Evolutionary conservation across 2,888 invertebrate genomes (phyloP).

Genomic region (Drosophila suboccidentalis): DNA sequence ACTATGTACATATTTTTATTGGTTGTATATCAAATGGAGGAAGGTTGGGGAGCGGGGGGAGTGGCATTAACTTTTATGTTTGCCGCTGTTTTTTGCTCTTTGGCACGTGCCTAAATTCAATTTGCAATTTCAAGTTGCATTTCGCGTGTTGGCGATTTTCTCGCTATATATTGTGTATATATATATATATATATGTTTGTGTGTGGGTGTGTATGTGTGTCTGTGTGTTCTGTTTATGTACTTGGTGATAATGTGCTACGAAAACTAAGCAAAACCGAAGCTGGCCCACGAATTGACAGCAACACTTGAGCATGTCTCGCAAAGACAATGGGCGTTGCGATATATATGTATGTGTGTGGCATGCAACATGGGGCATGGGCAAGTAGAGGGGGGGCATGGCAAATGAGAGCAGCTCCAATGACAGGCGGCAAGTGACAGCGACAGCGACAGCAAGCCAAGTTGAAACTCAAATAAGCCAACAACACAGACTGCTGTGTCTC

Average conservation of each 20-base stretch:
- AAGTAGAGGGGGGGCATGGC: neutral
- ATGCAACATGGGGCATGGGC: neutral
- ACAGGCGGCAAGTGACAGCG: conserved; percentile 32
- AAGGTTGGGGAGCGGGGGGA: neutral
- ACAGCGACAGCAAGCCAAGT: conserved; percentile 41
- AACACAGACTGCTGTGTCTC: conserved; percentile 34
- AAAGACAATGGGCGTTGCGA: conserved; percentile 38
- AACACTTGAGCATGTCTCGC: conserved; percentile 53
- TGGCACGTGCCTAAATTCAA: conserved; percentile 65
- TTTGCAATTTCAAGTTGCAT: conserved; percentile 51
- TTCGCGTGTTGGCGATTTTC: conserved; percentile 6
- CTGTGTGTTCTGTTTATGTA: conserved; percentile 11
- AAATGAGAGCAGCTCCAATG: conserved; percentile 38
- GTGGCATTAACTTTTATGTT: conserved; percentile 31
- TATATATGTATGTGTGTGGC: neutral
- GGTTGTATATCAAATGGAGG: neutral
- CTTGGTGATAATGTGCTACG: conserved; percentile 8
- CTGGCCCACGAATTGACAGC: conserved; percentile 33
- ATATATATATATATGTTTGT: neutral
- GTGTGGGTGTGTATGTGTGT: neutral
- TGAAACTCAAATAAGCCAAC: conserved; percentile 68
- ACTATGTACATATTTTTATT: neutral
- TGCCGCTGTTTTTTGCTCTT: conserved; percentile 52
- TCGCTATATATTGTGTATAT: neutral
- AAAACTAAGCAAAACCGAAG: conserved; percentile 1